Percentiles rank a stretch among this genome's conserved stretches.
phyloP scores from a whole-genome alignment of 2,888 invertebrate species.

The Metallyticus violacea region DNA sequence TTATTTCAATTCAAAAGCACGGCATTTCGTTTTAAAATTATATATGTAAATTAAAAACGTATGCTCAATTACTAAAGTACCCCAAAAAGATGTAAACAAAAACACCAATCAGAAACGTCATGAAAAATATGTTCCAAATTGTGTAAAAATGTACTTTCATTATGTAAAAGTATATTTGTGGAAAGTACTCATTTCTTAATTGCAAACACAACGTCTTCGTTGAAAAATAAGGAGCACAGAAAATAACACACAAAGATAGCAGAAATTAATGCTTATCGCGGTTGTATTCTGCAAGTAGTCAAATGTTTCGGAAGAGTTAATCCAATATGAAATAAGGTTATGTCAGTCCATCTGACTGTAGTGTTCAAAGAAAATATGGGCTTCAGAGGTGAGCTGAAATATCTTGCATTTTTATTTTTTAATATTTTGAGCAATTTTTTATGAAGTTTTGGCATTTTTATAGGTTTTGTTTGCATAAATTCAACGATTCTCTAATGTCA shows the following conservation, averaged over 20 bases:
- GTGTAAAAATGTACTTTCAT: conserved; percentile 23
- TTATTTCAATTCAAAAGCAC: too few species aligned
- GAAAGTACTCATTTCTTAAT: not conserved
- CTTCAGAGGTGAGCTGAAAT: too few species aligned
- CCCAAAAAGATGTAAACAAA: conserved; percentile 11
- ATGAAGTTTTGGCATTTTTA: too few species aligned
- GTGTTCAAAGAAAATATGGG: too few species aligned
- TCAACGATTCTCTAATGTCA: too few species aligned
- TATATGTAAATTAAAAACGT: too few species aligned
- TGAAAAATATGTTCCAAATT: conserved; percentile 19
- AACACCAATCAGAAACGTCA: conserved; percentile 1
- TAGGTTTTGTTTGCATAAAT: too few species aligned
- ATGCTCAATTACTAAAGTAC: not conserved
- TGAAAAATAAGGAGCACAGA: not conserved
- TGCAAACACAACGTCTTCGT: too few species aligned
- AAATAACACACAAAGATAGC: not conserved
- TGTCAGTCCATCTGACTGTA: too few species aligned
- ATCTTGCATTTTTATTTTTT: too few species aligned
- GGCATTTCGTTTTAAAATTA: too few species aligned
- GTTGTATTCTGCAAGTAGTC: not conserved
- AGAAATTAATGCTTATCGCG: not conserved
- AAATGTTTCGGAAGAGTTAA: not conserved
- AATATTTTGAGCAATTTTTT: too few species aligned
- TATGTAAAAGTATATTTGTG: not conserved
- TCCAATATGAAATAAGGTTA: not conserved